Evolutionary conservation across 2,113 vertebrate genomes (phyloP).

Genomic region (Pandion haliaetus): DNA sequence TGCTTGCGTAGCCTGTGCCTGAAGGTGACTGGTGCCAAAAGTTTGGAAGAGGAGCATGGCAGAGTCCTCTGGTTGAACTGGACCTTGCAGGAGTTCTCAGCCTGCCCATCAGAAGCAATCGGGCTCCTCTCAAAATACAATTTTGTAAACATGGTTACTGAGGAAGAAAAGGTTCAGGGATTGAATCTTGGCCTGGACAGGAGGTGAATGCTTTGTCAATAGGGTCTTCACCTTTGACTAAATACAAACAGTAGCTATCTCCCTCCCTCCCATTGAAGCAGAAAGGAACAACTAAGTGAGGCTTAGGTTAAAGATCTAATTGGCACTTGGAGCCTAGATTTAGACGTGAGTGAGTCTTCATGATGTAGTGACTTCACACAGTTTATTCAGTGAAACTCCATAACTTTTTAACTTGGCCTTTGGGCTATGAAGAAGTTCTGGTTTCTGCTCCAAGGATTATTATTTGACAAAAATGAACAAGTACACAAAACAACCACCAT

Average conservation of each 20-base stretch:
- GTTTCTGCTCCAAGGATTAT: neutral
- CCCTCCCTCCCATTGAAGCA: neutral
- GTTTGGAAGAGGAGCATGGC: neutral
- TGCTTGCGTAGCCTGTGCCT: neutral
- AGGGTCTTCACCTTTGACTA: neutral
- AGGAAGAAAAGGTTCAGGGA: neutral
- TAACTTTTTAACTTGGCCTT: neutral
- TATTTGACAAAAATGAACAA: neutral
- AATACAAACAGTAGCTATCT: neutral
- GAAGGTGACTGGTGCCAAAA: neutral
- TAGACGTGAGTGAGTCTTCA: neutral
- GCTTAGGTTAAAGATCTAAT: neutral
- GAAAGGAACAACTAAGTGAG: neutral
- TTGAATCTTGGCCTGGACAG: neutral
- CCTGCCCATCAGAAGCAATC: neutral
- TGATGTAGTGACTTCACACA: neutral
- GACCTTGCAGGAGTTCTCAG: neutral
- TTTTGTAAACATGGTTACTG: neutral
- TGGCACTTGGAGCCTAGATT: neutral
- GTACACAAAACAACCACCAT: neutral
- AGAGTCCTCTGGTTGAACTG: neutral
- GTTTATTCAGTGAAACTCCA: neutral
- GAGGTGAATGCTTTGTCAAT: neutral
- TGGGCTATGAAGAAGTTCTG: neutral
- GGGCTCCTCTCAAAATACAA: neutral